Base-by-base conservation (phyloP, 92 coral and sea anemone genomes). In the Heliopora coerulea region DNA sequence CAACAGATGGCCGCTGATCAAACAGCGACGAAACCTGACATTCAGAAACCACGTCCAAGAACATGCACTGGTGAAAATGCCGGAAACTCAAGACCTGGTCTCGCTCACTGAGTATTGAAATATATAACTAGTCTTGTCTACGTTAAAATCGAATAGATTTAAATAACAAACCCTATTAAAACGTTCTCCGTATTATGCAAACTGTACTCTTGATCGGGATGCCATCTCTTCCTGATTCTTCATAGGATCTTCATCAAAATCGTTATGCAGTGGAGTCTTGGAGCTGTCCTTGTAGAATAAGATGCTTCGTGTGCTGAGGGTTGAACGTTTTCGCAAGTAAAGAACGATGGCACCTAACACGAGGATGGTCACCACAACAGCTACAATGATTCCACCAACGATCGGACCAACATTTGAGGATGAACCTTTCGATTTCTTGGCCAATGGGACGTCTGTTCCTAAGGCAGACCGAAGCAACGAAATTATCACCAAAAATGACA, bases 201-300 rank as follows among this genome's bases (percentile, higher is more conserved):
- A 89, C 62, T 87, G 89, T 13, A 89, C 96, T 82, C 82, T 85
- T 64, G 88, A 88, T 29, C 83, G 75, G 8, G 87, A 80, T 0
- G 82, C 86, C 0, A 86, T 82, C 54, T 89, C 91, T 34, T 87
- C 96, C 54, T 74, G 86, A 37, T 78, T 84, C 63, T 82, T 89
- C 15, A 82, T 44, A 0, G 89, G 68, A 44, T 89, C 96, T 17
- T 89, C 91, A n/a, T 89, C 96, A 67, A 89, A 89, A 56, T 89
- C 96, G 74, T 89, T 91, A 33, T 87, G 91, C 42, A 89, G 82
- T 21, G 96, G 96, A 30, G 83, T 87, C 21, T 84, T 78, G 8
- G 89, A 41, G 81, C 62, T 84, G 75, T 89, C 96, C 68, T 89
- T 88, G 85, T 88, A 85, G 65, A 84, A 89, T 46, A 83, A 68